phyloP scores from a whole-genome alignment of 2,888 invertebrate species.

The Allygus modestus region DNA sequence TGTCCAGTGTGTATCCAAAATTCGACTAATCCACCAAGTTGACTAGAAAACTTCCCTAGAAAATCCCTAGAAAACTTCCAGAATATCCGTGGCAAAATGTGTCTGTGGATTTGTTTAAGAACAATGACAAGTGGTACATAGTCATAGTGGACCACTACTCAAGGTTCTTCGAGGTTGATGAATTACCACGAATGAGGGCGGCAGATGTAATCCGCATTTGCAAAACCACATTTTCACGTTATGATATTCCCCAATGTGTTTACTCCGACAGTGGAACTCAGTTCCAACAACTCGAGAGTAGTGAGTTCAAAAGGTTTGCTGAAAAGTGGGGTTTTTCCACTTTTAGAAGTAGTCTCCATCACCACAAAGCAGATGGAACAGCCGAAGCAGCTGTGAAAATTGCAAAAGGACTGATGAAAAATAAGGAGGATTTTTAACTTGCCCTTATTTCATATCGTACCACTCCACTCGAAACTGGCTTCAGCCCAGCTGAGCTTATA shows the following conservation, averaged over 20 bases:
- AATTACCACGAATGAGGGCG: constrained; percentile 37
- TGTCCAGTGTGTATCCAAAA: constrained; percentile 56
- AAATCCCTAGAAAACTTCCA: too few species aligned
- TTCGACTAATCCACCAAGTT: constrained; percentile 57
- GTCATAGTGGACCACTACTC: constrained; percentile 51
- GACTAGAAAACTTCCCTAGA: too few species aligned
- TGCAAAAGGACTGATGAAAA: too few species aligned
- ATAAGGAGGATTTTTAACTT: too few species aligned
- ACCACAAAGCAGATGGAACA: neutral
- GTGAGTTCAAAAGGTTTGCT: neutral
- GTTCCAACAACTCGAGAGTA: neutral
- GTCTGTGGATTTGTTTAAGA: constrained; percentile 33
- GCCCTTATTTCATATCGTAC: too few species aligned
- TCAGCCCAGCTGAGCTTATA: too few species aligned
- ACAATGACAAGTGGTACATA: constrained; percentile 25
- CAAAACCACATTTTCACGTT: constrained; percentile 25
- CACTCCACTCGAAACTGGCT: too few species aligned
- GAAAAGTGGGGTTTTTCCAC: neutral
- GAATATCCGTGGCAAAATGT: constrained; percentile 57
- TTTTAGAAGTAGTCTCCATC: neutral
- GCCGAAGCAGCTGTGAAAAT: constrained; percentile 4
- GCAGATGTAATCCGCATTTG: constrained; percentile 39
- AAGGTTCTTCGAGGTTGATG: constrained; percentile 49
- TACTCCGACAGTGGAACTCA: neutral
- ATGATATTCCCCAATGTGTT: neutral